Conservation (phyloP, 2,888 invertebrate species). For the Dynastes grantii region DNA sequence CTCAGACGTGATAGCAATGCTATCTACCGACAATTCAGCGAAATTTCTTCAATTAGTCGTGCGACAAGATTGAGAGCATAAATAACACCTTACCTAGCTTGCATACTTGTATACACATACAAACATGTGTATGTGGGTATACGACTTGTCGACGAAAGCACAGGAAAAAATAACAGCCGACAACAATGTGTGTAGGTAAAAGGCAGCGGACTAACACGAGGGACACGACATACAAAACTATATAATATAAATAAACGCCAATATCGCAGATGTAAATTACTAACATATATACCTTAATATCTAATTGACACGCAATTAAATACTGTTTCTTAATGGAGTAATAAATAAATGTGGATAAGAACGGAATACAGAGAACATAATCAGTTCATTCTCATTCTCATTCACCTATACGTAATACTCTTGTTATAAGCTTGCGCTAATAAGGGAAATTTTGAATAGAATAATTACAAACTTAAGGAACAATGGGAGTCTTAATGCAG, state of each 20-base stretch:
- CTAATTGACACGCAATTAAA: conserved; percentile 47
- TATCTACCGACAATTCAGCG: conserved; percentile 2
- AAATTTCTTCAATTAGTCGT: conserved; percentile 30
- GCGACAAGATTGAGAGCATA: conserved; percentile 27
- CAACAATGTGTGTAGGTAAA: conserved; percentile 1
- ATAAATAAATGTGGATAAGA: conserved; percentile 31
- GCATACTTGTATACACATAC: no score
- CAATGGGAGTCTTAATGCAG: no score
- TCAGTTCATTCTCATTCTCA: neutral
- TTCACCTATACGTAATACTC: no score
- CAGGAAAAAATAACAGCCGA: neutral
- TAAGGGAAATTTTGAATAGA: no score
- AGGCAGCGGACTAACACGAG: neutral
- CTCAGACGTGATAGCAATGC: neutral
- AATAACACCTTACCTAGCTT: neutral
- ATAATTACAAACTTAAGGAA: no score
- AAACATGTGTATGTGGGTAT: neutral
- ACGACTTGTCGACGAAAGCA: neutral
- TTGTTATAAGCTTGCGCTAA: no score
- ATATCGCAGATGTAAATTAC: conserved; percentile 42
- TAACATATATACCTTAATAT: conserved; percentile 43
- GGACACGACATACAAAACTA: neutral
- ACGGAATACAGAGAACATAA: neutral
- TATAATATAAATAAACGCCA: conserved; percentile 32
- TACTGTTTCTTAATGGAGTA: conserved; percentile 43